These are phyloP conservation scores for Rhyacichthys aspro DNA, from an alignment of 2,797 vertebrate species.

Conservation along the genomic window DNA sequence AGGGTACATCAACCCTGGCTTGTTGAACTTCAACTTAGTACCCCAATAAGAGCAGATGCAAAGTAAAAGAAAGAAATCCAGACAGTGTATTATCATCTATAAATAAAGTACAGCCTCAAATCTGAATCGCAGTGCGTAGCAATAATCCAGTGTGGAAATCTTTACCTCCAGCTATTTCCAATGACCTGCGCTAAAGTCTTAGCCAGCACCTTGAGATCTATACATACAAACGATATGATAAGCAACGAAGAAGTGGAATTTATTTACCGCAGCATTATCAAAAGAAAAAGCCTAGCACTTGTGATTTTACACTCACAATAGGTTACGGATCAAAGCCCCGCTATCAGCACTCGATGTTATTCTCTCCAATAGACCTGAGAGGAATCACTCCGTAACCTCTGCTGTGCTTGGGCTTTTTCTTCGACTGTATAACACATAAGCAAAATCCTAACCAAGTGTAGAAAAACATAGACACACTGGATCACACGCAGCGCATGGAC, in stretches of 20 bases:
- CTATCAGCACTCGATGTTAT: conserved; percentile 70
- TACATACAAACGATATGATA: conserved; percentile 49
- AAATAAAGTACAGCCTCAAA: conserved; percentile 49
- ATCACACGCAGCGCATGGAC: conserved; percentile 34
- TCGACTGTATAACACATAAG: conserved; percentile 51
- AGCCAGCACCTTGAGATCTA: conserved; percentile 59
- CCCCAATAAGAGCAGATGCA: conserved; percentile 45
- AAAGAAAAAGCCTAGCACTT: conserved; percentile 65
- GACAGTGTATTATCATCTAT: conserved; percentile 38
- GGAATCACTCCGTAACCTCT: conserved; percentile 57
- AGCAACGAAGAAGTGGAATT: conserved; percentile 56
- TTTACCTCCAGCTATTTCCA: conserved; percentile 45
- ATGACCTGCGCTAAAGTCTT: conserved; percentile 37
- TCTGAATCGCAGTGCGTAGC: conserved; percentile 29
- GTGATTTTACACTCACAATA: conserved; percentile 73
- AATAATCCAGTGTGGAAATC: conserved; percentile 54
- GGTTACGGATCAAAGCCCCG: conserved; percentile 73
- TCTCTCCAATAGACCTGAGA: conserved; percentile 55
- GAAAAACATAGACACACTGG: conserved; percentile 14
- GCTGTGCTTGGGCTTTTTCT: conserved; percentile 46
- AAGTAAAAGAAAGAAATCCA: conserved; percentile 17
- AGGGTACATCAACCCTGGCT: conserved; percentile 47
- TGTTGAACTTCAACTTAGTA: conserved; percentile 55
- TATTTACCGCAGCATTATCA: conserved; percentile 60
- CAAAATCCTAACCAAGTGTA: conserved; percentile 32